Evolutionary conservation across 2,888 invertebrate species (phyloP), one percentile per base, ranked within the genome.

Genomic region (Furcula furcula): DNA sequence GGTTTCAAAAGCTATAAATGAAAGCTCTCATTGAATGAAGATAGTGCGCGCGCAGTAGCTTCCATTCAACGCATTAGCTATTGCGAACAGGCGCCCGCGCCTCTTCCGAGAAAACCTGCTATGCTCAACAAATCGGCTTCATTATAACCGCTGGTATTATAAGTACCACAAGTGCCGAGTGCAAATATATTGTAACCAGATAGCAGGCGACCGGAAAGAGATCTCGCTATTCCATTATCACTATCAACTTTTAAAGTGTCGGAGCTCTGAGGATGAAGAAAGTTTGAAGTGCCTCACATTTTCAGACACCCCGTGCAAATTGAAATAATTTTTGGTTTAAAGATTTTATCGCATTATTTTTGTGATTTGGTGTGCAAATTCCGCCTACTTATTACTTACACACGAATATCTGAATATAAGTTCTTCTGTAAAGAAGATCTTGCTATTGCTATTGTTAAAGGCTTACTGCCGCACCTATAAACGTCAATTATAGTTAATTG

Each of bases 71-170:
- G 43, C 46, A 53, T 47, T 51, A 51, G 49, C 45, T 51, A 57
- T 54, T 45, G 46, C 40, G 41, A 61, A 54, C 63, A 60, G 65
- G 65, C 66, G 58, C 55, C 49, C 53, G 55, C 56, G 36, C 51
- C 55, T 46, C 48, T 78, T 79, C 78, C 56, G 40, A 73, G 79
- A 77, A 74, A 65, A 55, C 49, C 46, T 43, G 55, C 54, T 59
- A 55, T 49, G 54, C 59, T 48, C 55, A 54, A 57, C 52, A n/a
- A n/a, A n/a, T 56, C 54, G 54, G 49, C 46, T 57, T 49, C 48
- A 40, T 45, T 48, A 50, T 54, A 56, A 55, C 46, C 31, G 28
- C 25, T 16, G 38, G 34, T 44, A 44, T 49, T 36, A 41, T 40
- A 41, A 29, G 29, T 40, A 43, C 29, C 19, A 41, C 40, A 41